Conservation (phyloP, 1,140 invertebrate species). For the Megathymus violae region DNA sequence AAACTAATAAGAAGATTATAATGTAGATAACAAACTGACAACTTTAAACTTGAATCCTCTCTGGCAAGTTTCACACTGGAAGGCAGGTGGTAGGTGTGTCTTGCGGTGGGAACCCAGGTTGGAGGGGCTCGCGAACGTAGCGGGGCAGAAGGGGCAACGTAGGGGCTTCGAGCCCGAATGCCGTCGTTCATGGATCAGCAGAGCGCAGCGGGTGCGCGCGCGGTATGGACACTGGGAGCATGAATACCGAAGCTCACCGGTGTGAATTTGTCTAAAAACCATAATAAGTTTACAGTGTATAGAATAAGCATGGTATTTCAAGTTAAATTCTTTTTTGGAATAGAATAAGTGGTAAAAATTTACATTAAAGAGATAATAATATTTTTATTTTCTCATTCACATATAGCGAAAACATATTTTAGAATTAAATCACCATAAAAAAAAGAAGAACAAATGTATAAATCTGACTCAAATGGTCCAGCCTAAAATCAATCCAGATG, state of each 20-base stretch:
- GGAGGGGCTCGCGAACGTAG: conserved; percentile 80
- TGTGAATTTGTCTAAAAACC: conserved; percentile 65
- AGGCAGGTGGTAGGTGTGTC: conserved; percentile 38
- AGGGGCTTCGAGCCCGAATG: conserved; percentile 86
- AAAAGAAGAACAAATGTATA: too few relatives aligned
- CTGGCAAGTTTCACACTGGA: conserved; percentile 40
- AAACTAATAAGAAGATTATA: too few relatives aligned
- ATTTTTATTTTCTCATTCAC: too few relatives aligned
- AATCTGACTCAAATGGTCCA: too few relatives aligned
- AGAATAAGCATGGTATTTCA: too few relatives aligned
- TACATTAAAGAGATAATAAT: too few relatives aligned
- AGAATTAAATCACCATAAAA: too few relatives aligned
- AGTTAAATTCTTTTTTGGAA: too few relatives aligned
- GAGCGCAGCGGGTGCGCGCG: conserved; percentile 74
- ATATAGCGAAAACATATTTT: conserved; percentile 3
- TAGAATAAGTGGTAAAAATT: too few relatives aligned
- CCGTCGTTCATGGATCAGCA: conserved; percentile 82
- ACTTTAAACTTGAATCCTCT: conserved; percentile 44
- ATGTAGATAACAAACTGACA: too few relatives aligned
- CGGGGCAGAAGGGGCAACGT: conserved; percentile 71
- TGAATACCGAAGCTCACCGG: conserved; percentile 84
- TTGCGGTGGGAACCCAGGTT: conserved; percentile 48
- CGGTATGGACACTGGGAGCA: conserved; percentile 71
- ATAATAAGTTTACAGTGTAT: too few relatives aligned
- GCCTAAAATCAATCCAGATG: too few relatives aligned